These are phyloP conservation scores for Pseudobourletiella spinata DNA, from an alignment of 1,140 invertebrate species.

Conservation along the genomic window DNA sequence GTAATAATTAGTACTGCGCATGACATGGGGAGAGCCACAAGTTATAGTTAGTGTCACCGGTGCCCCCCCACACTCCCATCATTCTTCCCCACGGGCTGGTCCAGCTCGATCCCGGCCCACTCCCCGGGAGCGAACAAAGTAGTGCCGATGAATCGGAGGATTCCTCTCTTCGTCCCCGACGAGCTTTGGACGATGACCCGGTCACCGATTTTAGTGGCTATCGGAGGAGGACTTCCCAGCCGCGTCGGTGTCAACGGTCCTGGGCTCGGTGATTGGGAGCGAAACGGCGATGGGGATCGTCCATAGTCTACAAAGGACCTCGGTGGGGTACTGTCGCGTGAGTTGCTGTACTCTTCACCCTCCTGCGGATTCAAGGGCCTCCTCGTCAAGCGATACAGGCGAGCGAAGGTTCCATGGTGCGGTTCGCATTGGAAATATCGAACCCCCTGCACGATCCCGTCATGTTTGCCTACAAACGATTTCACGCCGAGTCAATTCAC, in stretches of 20 bases:
- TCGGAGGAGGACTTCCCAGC: slow-evolving; percentile 12
- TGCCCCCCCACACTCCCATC: slow-evolving; percentile 80
- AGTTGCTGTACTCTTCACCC: background rate
- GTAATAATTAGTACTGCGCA: too few relatives aligned
- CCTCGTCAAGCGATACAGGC: slow-evolving; percentile 74
- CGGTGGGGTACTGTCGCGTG: background rate
- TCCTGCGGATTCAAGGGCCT: slow-evolving; percentile 46
- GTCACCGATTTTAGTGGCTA: slow-evolving; percentile 53
- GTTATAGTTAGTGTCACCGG: slow-evolving; percentile 23
- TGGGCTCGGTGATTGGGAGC: slow-evolving; percentile 20
- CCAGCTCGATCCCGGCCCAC: slow-evolving; percentile 87
- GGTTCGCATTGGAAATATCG: slow-evolving; percentile 76
- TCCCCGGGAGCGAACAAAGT: slow-evolving; percentile 72
- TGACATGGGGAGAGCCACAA: too few relatives aligned
- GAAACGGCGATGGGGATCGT: slow-evolving; percentile 31
- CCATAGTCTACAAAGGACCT: background rate
- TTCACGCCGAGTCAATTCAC: background rate
- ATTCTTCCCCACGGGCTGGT: slow-evolving; percentile 89
- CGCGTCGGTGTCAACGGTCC: slow-evolving; percentile 11
- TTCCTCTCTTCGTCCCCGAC: slow-evolving; percentile 78
- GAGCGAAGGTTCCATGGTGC: slow-evolving; percentile 86
- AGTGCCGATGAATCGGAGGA: slow-evolving; percentile 55
- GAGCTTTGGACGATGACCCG: slow-evolving; percentile 81
- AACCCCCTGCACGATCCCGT: slow-evolving; percentile 43
- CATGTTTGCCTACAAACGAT: slow-evolving; percentile 42